These are phyloP conservation scores for Piprites chloris DNA, from an alignment of 2,113 vertebrate genomes.

Conservation along the genomic window DNA sequence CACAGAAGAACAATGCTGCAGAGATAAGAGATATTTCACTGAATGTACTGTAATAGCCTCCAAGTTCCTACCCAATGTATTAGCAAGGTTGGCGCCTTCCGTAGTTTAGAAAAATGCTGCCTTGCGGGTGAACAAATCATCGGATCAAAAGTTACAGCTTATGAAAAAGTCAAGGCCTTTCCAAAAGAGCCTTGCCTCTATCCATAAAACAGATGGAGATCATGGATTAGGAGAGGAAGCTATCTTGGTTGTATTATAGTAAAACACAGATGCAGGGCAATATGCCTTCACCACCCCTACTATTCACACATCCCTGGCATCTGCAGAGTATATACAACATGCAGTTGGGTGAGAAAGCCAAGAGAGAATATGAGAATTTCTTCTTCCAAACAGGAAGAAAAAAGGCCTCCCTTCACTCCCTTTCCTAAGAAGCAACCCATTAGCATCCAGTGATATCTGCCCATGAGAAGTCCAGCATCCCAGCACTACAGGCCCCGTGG, in stretches of 20 bases:
- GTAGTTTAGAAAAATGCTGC: background rate
- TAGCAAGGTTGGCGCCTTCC: background rate
- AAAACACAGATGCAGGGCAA: background rate
- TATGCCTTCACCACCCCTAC: background rate
- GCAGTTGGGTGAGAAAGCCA: background rate
- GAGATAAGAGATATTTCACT: background rate
- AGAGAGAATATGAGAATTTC: background rate
- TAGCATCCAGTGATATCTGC: background rate
- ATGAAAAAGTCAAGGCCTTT: background rate
- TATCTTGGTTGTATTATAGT: background rate
- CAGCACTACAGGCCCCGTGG: accelerated
- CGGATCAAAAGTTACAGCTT: background rate
- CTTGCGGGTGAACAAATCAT: background rate
- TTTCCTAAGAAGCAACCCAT: background rate
- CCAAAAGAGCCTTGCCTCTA: background rate
- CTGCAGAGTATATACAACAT: background rate
- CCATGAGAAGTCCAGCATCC: background rate
- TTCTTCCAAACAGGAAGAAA: background rate
- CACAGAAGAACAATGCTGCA: background rate
- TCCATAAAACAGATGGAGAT: accelerated
- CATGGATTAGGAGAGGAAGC: background rate
- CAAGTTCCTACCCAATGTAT: background rate
- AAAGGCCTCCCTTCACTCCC: background rate
- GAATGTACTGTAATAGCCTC: background rate
- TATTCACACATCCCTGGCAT: background rate